Base-by-base conservation (phyloP, 2,888 invertebrate genomes). In the Hypomecis atomaria region DNA sequence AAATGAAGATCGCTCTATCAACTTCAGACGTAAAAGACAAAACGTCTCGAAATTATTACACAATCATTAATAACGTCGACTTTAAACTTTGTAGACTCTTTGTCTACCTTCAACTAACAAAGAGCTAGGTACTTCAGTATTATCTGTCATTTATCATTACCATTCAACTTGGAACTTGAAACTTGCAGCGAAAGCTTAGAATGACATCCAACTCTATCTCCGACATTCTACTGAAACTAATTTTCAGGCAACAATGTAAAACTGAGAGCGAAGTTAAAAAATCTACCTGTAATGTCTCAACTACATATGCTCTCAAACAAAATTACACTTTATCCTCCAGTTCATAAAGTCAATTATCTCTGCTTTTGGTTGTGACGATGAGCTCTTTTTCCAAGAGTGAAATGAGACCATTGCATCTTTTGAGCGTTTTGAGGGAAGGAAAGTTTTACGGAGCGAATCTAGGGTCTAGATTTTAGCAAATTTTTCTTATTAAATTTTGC, bases 191-290 rank as follows among this genome's bases (percentile, higher is more conserved):
- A 33, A 11, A 77, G 78, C 76, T 82, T 79, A 81, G 77, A 81
- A 81, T 78, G 78, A 52, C 64, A 59, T 36, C 42, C 43, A 40
- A 76, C 74, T 76, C 62, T 68, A 62, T 70, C 68, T 78, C 82
- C 83, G 84, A 85, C 81, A 83, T 86, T 84, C 84, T 83, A 74
- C 83, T 84, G 78, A 79, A 86, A 86, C 84, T 83, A 88, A 87
- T 88, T 85, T 85, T 83, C 79, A 80, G 75, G 76, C 78, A 82
- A 84, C 83, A 84, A 85, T 84, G 85, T 83, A 79, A 84, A 84
- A 79, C 82, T 81, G 77, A 78, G 75, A 80, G 77, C 66, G 73
- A 83, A 83, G 78, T 81, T 81, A 70, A 11, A 57, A 10, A 34
- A 23, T 8, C 36, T 44, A 59, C 49, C 45, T 4, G 5, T 23